phyloP scores from a whole-genome alignment of 2,113 vertebrate genomes.

The Antigone vipio region DNA sequence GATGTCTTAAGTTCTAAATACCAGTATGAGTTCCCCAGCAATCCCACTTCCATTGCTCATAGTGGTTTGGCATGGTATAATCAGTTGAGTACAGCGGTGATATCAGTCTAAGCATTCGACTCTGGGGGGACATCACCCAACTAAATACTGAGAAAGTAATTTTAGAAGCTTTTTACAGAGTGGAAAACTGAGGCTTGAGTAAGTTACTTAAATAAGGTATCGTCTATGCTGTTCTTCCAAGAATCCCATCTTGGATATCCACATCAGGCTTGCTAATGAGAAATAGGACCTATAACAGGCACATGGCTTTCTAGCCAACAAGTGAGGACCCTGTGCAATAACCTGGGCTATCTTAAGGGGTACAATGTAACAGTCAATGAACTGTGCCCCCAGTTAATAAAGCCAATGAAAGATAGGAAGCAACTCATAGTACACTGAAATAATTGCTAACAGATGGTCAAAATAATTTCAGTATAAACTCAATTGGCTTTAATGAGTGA shows the following conservation, averaged over 20 bases:
- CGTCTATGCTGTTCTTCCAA: neutral
- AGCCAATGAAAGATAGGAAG: neutral
- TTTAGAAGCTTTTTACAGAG: neutral
- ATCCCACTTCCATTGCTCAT: neutral
- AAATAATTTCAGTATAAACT: neutral
- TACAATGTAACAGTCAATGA: neutral
- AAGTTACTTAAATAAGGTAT: neutral
- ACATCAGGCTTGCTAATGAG: neutral
- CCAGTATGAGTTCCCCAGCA: neutral
- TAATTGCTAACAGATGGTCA: neutral
- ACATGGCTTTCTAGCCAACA: neutral
- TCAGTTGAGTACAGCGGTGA: neutral
- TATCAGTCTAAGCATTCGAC: neutral
- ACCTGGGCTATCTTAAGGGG: neutral
- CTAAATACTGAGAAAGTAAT: neutral
- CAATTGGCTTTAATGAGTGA: neutral
- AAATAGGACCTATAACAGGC: rapidly evolving
- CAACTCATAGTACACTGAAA: neutral
- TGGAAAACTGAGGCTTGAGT: neutral
- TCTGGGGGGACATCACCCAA: rapidly evolving
- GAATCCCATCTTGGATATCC: neutral
- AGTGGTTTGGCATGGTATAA: neutral
- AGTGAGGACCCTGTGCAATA: neutral
- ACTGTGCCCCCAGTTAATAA: neutral
- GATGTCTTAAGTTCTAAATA: neutral